These are phyloP conservation scores for Coelinius sp. DNA, from an alignment of 2,888 invertebrate species.

Conservation along the genomic window DNA sequence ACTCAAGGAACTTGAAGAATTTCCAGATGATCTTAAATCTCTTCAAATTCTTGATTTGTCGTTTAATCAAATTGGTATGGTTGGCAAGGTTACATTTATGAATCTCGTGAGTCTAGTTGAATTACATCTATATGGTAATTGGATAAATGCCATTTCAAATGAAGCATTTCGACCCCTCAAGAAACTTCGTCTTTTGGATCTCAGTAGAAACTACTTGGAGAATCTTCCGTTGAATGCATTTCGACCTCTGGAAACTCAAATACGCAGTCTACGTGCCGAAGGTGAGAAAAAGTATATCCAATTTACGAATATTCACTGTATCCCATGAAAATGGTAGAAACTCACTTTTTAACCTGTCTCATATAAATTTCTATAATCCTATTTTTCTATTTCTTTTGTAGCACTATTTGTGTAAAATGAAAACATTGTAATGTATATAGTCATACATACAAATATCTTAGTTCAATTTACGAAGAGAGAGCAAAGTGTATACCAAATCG, in stretches of 20 bases:
- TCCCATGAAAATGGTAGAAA: background rate
- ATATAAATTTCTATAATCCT: conserved; percentile 8
- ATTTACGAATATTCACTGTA: background rate
- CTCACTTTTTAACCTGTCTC: background rate
- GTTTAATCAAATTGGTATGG: conserved; percentile 85
- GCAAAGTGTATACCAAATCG: conserved; percentile 28
- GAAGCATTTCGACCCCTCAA: conserved; percentile 85
- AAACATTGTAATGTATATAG: background rate
- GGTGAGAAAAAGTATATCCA: conserved; percentile 72
- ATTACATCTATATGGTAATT: conserved; percentile 86
- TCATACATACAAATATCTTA: background rate
- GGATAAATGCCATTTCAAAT: conserved; percentile 83
- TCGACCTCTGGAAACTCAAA: conserved; percentile 85
- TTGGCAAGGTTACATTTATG: conserved; percentile 84
- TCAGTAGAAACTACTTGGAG: conserved; percentile 89
- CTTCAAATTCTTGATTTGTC: conserved; percentile 87
- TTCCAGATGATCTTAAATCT: conserved; percentile 83
- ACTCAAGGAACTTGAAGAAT: conserved; percentile 86
- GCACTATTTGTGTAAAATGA: background rate
- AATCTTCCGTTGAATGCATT: conserved; percentile 85
- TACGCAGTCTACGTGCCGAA: conserved; percentile 83
- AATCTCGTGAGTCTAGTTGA: conserved; percentile 83
- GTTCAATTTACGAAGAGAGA: conserved; percentile 27
- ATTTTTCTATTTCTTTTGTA: background rate
- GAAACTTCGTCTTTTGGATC: conserved; percentile 82